A percentile compares a stretch with the other conserved stretches of the same genome.
Evolutionary conservation across 35 echinoderm and acorn worm species (phyloP).

Genomic region (Ptychodera flava): DNA sequence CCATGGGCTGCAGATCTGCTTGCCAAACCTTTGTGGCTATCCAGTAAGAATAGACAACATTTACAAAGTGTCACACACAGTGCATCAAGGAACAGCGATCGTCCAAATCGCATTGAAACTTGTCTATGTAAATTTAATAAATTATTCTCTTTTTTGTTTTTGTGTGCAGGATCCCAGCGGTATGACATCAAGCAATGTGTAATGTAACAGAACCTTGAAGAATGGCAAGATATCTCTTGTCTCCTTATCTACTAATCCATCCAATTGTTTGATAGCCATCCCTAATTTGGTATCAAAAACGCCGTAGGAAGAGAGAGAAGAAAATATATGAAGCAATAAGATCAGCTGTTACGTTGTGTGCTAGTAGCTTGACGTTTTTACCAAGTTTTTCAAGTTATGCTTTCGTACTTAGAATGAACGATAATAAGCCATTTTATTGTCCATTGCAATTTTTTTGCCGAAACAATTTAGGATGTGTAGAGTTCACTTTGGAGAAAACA

Average conservation of each 20-base stretch:
- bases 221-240: not conserved
- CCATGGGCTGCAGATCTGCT: not conserved
- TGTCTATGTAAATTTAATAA: too few relatives aligned
- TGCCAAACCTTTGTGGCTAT: not conserved
- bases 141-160: not conserved
- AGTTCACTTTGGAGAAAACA: too few relatives aligned
- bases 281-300: not conserved
- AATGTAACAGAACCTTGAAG: not conserved
- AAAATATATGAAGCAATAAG: not conserved
- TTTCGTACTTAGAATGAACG: too few relatives aligned
- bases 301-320: not conserved
- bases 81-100: too few relatives aligned
- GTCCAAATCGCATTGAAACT: too few relatives aligned
- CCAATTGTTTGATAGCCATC: not conserved
- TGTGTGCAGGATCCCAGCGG: not conserved
- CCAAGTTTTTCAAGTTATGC: not conserved
- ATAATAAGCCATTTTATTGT: too few relatives aligned
- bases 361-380: not conserved
- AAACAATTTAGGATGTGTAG: too few relatives aligned
- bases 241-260: not conserved
- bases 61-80: too few relatives aligned
- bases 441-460: too few relatives aligned
- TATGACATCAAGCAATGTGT: not conserved
- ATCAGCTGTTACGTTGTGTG: not conserved
- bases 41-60: not conserved